Evolutionary conservation across 2,888 invertebrate species (phyloP).

Genomic region (Chymomyza caudatula): DNA sequence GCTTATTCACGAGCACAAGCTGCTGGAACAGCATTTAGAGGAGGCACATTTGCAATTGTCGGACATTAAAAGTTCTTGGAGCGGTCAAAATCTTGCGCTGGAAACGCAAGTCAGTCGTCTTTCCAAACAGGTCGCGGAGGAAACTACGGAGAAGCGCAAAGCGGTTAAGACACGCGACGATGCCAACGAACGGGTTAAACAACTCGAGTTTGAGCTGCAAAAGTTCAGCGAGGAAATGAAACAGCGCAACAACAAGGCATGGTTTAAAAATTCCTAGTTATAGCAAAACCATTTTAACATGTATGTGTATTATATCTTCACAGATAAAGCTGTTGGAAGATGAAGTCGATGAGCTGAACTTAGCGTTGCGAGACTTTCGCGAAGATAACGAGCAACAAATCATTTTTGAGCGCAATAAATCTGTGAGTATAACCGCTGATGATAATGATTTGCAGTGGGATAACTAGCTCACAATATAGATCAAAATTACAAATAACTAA

Average conservation of each 20-base stretch:
- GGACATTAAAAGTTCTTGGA: slow-evolving; percentile 95
- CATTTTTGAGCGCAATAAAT: slow-evolving; percentile 80
- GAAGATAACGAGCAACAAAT: slow-evolving; percentile 80
- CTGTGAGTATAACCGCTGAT: slow-evolving; percentile 79
- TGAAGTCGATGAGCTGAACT: slow-evolving; percentile 86
- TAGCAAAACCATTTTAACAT: background rate
- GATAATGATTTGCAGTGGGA: slow-evolving; percentile 65
- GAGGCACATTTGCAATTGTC: slow-evolving; percentile 92
- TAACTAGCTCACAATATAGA: slow-evolving; percentile 28
- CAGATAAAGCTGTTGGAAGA: slow-evolving; percentile 82
- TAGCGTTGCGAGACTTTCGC: slow-evolving; percentile 81
- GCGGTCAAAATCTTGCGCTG: slow-evolving; percentile 90
- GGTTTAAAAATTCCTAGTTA: background rate
- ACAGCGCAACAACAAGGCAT: slow-evolving; percentile 76
- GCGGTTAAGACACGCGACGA: slow-evolving; percentile 85
- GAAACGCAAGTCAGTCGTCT: slow-evolving; percentile 93
- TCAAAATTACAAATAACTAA: background rate
- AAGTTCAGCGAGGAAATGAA: slow-evolving; percentile 72
- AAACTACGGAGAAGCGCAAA: slow-evolving; percentile 87
- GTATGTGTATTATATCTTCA: background rate
- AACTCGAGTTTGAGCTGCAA: slow-evolving; percentile 74
- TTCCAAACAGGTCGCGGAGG: slow-evolving; percentile 90
- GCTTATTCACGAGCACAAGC: slow-evolving; percentile 81
- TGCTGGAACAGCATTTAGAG: slow-evolving; percentile 87
- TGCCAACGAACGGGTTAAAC: slow-evolving; percentile 82